phyloP scores from a whole-genome alignment of 2,797 vertebrate genomes.

The Loriculus beryllinus region DNA sequence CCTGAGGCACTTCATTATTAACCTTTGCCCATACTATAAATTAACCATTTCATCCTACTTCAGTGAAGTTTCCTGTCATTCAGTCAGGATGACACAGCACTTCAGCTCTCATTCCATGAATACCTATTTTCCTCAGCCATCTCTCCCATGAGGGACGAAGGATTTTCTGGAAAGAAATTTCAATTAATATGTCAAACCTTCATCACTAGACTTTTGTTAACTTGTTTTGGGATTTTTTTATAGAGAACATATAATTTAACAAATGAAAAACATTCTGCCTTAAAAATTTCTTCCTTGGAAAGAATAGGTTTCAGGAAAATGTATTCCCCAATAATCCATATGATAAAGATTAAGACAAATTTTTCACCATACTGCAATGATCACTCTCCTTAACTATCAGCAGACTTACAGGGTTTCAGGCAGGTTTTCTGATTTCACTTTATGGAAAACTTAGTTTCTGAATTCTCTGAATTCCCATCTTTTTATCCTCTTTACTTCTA shows the following conservation, averaged over 20 bases:
- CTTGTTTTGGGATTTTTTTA: background rate
- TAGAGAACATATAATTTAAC: background rate
- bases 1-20: background rate
- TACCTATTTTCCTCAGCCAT: background rate
- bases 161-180: background rate
- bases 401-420: background rate
- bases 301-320: background rate
- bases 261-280: background rate
- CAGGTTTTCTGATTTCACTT: background rate
- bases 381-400: background rate
- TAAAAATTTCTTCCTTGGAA: slow-evolving; percentile 1
- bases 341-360: background rate
- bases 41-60: background rate
- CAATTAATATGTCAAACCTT: background rate
- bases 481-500: background rate
- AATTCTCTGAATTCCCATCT: background rate
- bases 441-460: background rate
- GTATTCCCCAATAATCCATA: background rate
- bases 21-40: background rate
- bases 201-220: background rate
- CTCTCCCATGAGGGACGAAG: background rate
- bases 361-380: background rate
- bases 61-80: background rate
- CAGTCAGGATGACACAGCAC: background rate
- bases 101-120: background rate